Evolutionary conservation across 2,113 vertebrate genomes (phyloP).

Genomic region (Platanista minor): DNA sequence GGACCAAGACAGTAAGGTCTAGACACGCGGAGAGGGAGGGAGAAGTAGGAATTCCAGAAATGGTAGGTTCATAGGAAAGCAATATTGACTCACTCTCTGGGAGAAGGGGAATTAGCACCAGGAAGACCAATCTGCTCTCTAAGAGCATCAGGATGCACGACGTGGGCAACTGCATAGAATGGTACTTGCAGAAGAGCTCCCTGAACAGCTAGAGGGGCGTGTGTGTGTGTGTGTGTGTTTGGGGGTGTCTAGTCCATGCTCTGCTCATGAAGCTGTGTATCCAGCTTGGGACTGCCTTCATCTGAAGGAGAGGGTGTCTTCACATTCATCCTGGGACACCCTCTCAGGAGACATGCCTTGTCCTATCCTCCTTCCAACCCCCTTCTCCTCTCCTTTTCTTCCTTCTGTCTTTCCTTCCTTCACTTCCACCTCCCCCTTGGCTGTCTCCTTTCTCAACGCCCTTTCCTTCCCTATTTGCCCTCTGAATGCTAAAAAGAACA

Average conservation of each 20-base stretch:
- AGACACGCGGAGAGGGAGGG: background rate
- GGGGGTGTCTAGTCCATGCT: fast-evolving
- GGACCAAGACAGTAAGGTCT: background rate
- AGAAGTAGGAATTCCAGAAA: background rate
- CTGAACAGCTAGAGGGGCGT: fast-evolving
- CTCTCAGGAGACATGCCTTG: fast-evolving
- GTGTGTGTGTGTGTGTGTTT: background rate
- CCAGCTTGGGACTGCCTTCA: background rate
- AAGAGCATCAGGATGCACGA: background rate
- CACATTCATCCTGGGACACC: background rate
- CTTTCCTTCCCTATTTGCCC: background rate
- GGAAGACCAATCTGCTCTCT: background rate
- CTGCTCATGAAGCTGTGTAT: background rate
- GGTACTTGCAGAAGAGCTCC: background rate
- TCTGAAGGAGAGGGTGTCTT: background rate
- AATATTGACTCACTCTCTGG: background rate
- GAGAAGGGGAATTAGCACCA: no score
- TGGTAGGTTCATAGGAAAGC: background rate
- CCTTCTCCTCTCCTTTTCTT: background rate
- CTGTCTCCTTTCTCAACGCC: background rate
- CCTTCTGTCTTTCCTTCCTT: background rate
- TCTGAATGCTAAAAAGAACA: background rate
- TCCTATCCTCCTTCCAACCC: fast-evolving
- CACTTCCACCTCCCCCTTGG: fast-evolving
- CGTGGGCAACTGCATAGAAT: background rate